Conservation (phyloP, 2,797 vertebrate genomes). For the Fistularia tabacaria region DNA sequence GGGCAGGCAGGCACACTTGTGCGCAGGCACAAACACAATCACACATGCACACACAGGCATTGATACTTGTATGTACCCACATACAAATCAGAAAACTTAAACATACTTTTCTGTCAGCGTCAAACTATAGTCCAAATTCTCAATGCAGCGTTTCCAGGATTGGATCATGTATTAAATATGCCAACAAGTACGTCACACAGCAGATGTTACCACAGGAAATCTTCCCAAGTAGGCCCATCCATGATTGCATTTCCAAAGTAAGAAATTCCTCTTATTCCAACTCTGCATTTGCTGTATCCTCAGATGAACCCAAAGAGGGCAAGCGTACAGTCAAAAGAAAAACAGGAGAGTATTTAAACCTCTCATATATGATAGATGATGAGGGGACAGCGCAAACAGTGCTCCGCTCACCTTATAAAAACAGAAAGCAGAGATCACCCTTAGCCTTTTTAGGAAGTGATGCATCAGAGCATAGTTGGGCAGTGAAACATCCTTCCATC, state of each 20-base stretch:
- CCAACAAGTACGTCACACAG: neutral
- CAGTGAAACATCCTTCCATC: constrained; percentile 34
- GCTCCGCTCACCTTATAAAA: constrained; percentile 55
- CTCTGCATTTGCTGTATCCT: constrained; percentile 31
- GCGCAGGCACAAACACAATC: neutral
- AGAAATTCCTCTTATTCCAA: constrained; percentile 35
- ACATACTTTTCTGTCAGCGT: no score
- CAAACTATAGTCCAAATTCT: no score
- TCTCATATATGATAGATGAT: constrained; percentile 31
- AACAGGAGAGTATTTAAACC: constrained; percentile 10
- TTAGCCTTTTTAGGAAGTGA: constrained; percentile 71
- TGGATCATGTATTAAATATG: no score
- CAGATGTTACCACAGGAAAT: constrained; percentile 47
- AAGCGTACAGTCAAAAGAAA: constrained; percentile 17
- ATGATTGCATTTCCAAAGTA: constrained; percentile 44
- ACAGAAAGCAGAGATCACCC: constrained; percentile 44
- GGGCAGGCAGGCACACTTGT: constrained; percentile 9
- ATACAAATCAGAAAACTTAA: no score
- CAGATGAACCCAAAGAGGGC: constrained; percentile 37
- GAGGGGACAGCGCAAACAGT: constrained; percentile 35
- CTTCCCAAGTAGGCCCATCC: constrained; percentile 43
- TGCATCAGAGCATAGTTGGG: constrained; percentile 32
- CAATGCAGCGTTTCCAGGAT: no score
- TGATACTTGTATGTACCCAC: no score
- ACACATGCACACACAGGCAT: no score